These are phyloP conservation scores for Protonemura montana DNA, from an alignment of 2,888 invertebrate genomes.

Conservation along the genomic window DNA sequence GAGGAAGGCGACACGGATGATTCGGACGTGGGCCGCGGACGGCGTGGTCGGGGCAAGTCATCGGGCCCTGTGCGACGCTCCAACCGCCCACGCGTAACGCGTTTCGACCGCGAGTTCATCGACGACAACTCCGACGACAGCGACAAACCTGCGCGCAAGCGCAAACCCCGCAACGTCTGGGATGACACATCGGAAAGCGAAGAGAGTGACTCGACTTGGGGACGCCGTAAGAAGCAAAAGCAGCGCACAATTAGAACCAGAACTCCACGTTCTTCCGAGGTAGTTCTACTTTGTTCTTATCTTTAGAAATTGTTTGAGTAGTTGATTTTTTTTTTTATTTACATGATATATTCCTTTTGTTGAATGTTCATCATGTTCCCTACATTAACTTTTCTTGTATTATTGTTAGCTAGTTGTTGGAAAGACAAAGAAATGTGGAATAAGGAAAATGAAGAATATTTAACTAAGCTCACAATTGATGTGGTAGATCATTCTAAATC, in stretches of 20 bases:
- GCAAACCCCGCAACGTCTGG: constrained; percentile 66
- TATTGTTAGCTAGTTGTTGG: no score
- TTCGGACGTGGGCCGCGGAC: constrained; percentile 57
- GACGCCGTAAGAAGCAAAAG: constrained; percentile 60
- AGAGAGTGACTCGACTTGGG: constrained; percentile 69
- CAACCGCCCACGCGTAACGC: constrained; percentile 62
- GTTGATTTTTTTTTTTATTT: not conserved
- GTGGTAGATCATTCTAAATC: no score
- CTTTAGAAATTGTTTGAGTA: not conserved
- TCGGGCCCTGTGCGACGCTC: constrained; percentile 64
- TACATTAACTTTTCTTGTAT: no score
- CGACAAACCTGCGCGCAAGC: constrained; percentile 59
- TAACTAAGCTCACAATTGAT: no score
- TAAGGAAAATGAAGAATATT: no score
- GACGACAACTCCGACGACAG: constrained; percentile 68
- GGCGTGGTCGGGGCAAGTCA: constrained; percentile 60
- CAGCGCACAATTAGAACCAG: not conserved
- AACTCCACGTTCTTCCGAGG: not conserved
- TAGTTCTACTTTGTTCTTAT: not conserved
- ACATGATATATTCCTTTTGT: no score
- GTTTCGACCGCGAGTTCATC: constrained; percentile 66
- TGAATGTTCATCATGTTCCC: no score
- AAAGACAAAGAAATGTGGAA: no score
- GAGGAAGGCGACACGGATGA: constrained; percentile 67
- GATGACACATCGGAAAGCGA: constrained; percentile 66